Evolutionary conservation across 1,140 invertebrate genomes (phyloP).

Genomic region (Neodiprion lecontei): DNA sequence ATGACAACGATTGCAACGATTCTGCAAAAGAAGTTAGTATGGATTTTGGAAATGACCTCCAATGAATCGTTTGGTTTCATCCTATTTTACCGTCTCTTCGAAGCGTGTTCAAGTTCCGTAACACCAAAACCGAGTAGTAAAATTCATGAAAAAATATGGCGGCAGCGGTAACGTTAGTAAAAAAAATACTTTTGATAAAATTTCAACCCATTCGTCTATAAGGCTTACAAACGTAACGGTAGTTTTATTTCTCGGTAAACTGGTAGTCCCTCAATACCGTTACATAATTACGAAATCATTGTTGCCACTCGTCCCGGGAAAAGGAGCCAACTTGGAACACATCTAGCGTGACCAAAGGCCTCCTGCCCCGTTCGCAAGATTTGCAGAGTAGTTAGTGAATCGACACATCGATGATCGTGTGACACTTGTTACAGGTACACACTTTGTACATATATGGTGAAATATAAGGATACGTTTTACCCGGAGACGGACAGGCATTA

Average conservation of each 20-base stretch:
- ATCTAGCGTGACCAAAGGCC: not conserved
- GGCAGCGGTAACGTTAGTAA: not conserved
- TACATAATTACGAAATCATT: slow-evolving; percentile 36
- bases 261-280: slow-evolving; percentile 29
- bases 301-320: slow-evolving; percentile 1
- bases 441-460: too few species aligned
- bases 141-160: not conserved
- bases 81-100: too few species aligned
- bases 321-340: not conserved
- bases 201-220: not conserved
- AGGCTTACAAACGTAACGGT: slow-evolving; percentile 1
- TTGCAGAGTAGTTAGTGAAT: too few species aligned
- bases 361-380: not conserved
- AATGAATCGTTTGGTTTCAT: too few species aligned
- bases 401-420: too few species aligned
- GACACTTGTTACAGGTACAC: too few species aligned
- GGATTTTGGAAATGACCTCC: too few species aligned
- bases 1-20: too few species aligned
- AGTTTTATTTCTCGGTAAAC: slow-evolving; percentile 10
- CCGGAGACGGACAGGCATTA: too few species aligned
- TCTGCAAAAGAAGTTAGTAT: too few species aligned
- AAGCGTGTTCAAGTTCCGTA: too few species aligned
- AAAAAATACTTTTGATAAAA: not conserved
- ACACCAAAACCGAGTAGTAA: not conserved
- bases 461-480: too few species aligned